Conservation (phyloP, 2,888 invertebrate genomes). For the Yponomeuta evonymella region DNA sequence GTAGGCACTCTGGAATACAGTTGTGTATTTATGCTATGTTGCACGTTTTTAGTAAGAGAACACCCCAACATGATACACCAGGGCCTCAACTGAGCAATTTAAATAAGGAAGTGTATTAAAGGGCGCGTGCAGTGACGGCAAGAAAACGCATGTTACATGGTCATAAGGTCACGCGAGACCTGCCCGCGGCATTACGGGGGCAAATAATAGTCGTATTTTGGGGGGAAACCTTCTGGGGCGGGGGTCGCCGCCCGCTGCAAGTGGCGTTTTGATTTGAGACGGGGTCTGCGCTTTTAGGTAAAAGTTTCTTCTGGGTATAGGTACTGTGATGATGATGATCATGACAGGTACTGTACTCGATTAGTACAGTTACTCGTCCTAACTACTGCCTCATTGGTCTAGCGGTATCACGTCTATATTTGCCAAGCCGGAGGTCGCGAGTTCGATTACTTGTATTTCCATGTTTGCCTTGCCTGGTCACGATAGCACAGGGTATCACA, state of each 20-base stretch:
- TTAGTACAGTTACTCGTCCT: too few species aligned
- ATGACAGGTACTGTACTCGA: too few species aligned
- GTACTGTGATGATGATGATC: too few species aligned
- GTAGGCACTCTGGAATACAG: too few species aligned
- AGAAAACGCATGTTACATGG: slow-evolving; percentile 9
- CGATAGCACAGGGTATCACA: too few species aligned
- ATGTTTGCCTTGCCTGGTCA: too few species aligned
- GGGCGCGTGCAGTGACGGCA: slow-evolving; percentile 5
- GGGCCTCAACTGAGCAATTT: slow-evolving; percentile 1
- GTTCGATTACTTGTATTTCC: too few species aligned
- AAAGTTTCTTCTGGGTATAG: too few species aligned
- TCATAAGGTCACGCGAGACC: slow-evolving; percentile 5
- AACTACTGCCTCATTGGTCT: too few species aligned
- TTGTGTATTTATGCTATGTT: too few species aligned
- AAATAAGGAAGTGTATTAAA: slow-evolving; percentile 9
- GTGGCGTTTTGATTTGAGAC: background rate
- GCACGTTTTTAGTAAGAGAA: background rate
- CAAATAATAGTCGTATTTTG: background rate
- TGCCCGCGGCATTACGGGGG: background rate
- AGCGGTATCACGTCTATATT: too few species aligned
- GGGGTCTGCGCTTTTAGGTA: background rate
- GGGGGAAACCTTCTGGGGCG: background rate
- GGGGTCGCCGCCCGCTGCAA: background rate
- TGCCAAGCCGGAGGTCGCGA: too few species aligned
- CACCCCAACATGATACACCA: background rate